Conservation (phyloP, 2,888 invertebrate genomes). For the Nebria salina region DNA sequence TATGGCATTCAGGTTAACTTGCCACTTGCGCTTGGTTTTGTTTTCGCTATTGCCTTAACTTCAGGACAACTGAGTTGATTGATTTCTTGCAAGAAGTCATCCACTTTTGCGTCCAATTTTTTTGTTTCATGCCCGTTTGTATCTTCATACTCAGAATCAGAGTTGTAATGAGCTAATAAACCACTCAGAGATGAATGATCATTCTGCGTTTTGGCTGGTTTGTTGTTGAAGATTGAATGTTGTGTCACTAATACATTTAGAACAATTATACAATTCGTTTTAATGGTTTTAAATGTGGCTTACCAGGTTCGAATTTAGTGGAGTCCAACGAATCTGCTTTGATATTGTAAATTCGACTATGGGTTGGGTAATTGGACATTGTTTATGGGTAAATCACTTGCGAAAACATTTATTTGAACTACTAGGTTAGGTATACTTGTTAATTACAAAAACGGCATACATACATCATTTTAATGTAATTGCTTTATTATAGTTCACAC, state of each 20-base stretch:
- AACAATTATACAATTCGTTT: not conserved
- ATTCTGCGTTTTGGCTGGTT: not conserved
- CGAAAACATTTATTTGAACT: not conserved
- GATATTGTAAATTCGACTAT: constrained; percentile 41
- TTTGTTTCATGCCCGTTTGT: constrained; percentile 24
- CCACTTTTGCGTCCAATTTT: constrained; percentile 58
- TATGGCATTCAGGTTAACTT: not conserved
- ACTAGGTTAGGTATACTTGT: no score
- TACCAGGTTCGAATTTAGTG: constrained; percentile 27
- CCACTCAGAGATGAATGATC: constrained; percentile 35
- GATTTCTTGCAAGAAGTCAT: constrained; percentile 62
- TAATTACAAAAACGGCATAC: no score
- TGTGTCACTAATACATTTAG: not conserved
- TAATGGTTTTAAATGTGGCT: not conserved
- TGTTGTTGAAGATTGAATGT: not conserved
- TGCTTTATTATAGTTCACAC: no score
- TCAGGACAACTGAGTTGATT: constrained; percentile 55
- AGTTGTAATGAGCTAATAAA: constrained; percentile 40
- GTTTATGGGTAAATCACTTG: not conserved
- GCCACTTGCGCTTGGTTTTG: constrained; percentile 4
- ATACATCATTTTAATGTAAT: no score
- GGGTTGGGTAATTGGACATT: constrained; percentile 39
- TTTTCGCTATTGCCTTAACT: constrained; percentile 50
- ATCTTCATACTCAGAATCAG: constrained; percentile 40
- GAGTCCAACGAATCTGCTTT: constrained; percentile 40